Evolutionary conservation across 2,888 invertebrate species (phyloP), one percentile per base, ranked within the genome.

Genomic region (Metellina segmentata): DNA sequence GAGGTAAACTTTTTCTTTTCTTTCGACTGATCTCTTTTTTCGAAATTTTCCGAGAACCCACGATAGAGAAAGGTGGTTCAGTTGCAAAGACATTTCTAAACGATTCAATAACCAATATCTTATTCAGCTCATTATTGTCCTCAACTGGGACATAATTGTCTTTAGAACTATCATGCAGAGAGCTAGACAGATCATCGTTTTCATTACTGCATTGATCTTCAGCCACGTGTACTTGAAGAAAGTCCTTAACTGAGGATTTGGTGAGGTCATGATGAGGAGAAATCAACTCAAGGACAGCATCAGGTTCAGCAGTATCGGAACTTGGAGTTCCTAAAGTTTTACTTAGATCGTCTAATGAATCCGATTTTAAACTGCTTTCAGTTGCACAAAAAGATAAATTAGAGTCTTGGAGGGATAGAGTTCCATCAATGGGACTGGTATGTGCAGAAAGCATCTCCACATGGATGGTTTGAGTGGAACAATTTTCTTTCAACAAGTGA

Each of bases 401-500:
- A n/a, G 90, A 90, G 71, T 92, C 90, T 48, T 91, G 91, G 90
- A 93, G 91, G 88, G 91, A 93, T 19, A 93, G 88, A 48, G 91
- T 74, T 13, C 88, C 90, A 61, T 91, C 93, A n/a, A 93, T 85
- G 49, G 93, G 93, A 88, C 93, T 93, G n/a, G 93, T 93, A 72
- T 91, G 90, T 7, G 91, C 91, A 7, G 93, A 93, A 2, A 91
- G 74, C 79, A 90, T 91, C 53, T 91, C 93, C 34, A 91, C 70
- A 19, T 87, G 85, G 81, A 91, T 85, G 79, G 93, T 93, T 82
- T 93, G 93, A 20, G 93, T 91, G 81, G 93, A 93, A 70, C 81
- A 81, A 85, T 87, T 79, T 81, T 91, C 90, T 89, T 78, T 90
- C 34, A 61, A 34, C 49, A 86, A 49, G 61, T 49, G 51, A 49